A percentile compares a stretch with the other conserved stretches of the same genome.
Evolutionary conservation across 2,797 vertebrate genomes (phyloP).

Genomic region (Malurus leucopterus): DNA sequence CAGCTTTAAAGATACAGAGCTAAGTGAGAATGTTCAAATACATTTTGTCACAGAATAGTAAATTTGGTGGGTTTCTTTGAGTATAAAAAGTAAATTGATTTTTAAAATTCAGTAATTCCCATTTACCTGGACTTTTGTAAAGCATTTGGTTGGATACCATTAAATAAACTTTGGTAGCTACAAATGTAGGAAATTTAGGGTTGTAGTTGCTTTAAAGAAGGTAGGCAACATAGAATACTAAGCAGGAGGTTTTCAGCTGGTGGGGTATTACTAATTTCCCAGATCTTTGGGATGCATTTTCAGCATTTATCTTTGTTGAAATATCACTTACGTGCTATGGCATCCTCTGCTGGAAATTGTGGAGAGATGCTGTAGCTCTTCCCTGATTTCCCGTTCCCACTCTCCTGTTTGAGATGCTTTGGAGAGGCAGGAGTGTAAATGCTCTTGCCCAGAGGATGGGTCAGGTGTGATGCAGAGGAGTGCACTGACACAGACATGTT

Average conservation of each 20-base stretch:
- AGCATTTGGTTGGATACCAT: neutral
- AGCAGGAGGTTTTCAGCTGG: neutral
- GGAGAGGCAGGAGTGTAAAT: neutral
- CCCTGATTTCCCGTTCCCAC: neutral
- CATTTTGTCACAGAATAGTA: neutral
- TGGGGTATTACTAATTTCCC: neutral
- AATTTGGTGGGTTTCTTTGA: neutral
- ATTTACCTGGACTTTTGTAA: neutral
- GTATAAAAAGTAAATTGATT: neutral
- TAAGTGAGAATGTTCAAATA: neutral
- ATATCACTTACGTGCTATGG: neutral
- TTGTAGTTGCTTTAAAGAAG: neutral
- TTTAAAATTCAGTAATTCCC: neutral
- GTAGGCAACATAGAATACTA: neutral
- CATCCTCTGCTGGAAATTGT: neutral
- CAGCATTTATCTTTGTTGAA: neutral
- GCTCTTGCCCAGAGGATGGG: accelerated
- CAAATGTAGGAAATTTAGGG: neutral
- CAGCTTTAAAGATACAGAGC: neutral
- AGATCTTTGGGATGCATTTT: neutral
- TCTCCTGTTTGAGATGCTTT: neutral
- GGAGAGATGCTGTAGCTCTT: neutral
- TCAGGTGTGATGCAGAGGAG: accelerated
- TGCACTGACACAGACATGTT: accelerated
- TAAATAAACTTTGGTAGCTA: neutral